These are phyloP conservation scores for Hetaerina titia DNA, from an alignment of 2,888 invertebrate genomes.

Conservation along the genomic window DNA sequence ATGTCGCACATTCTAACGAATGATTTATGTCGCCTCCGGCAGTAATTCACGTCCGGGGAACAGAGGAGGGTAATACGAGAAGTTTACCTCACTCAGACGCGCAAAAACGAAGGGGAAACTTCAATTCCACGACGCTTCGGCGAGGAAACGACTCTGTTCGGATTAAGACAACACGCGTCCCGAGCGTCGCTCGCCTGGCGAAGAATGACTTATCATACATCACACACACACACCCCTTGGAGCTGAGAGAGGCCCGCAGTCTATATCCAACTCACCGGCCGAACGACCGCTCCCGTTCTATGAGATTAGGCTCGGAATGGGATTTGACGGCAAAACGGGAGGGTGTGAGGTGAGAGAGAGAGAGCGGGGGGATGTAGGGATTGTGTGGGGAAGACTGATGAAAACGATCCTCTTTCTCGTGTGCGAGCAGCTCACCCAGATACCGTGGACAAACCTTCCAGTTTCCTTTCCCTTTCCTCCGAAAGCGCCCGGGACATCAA, in stretches of 20 bases:
- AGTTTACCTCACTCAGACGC: not conserved
- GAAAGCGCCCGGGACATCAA: not conserved
- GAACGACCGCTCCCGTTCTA: not conserved
- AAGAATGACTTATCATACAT: conserved; percentile 16
- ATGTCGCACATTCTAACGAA: not conserved
- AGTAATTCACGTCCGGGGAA: not conserved
- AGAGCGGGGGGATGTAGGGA: not conserved
- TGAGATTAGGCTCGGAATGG: not conserved
- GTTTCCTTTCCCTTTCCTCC: not conserved
- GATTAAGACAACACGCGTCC: conserved; percentile 24
- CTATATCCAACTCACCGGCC: not conserved
- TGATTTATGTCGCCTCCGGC: not conserved
- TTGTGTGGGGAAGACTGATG: not conserved
- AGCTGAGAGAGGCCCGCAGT: not conserved
- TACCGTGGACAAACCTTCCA: not conserved
- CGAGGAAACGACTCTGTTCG: not conserved
- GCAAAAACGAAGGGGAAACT: not conserved
- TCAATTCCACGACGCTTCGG: not conserved
- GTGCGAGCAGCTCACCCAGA: not conserved
- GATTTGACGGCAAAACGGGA: not conserved
- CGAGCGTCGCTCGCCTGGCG: not conserved
- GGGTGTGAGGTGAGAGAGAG: not conserved
- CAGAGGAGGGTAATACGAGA: not conserved
- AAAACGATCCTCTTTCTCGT: not conserved
- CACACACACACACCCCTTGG: not conserved